phyloP scores from a whole-genome alignment of 2,888 invertebrate genomes.

The Ochropleura leucogaster region DNA sequence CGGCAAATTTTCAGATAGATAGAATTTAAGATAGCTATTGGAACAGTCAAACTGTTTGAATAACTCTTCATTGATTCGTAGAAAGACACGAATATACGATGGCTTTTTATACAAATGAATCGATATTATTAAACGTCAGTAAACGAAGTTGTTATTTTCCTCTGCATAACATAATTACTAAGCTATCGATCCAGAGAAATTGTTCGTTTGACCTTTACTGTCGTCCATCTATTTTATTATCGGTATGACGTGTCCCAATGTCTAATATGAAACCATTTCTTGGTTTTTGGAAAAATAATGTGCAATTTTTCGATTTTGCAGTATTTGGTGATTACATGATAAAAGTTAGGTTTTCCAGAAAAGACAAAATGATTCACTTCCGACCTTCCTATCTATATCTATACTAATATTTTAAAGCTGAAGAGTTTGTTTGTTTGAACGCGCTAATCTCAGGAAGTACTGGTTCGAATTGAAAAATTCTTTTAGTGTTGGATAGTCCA shows the following conservation, averaged over 20 bases:
- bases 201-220: constrained; percentile 18
- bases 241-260: background rate
- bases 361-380: background rate
- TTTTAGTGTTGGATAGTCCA: too few species aligned
- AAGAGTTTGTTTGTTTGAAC: too few species aligned
- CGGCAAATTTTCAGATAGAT: constrained; percentile 7
- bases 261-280: background rate
- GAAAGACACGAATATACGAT: background rate
- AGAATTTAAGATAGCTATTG: background rate
- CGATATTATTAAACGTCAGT: constrained; percentile 20
- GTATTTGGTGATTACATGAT: background rate
- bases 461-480: too few species aligned
- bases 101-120: constrained; percentile 3
- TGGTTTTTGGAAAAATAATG: too few species aligned
- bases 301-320: background rate
- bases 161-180: background rate
- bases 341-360: background rate
- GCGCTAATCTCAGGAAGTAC: too few species aligned
- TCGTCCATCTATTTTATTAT: constrained; percentile 13
- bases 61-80: constrained; percentile 1
- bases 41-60: background rate
- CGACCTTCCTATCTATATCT: background rate
- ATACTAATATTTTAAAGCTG: too few species aligned
- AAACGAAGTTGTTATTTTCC: constrained; percentile 28
- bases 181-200: constrained; percentile 17